Evolutionary conservation across 2,888 invertebrate species (phyloP).

Genomic region (Cataglyphis albicans): DNA sequence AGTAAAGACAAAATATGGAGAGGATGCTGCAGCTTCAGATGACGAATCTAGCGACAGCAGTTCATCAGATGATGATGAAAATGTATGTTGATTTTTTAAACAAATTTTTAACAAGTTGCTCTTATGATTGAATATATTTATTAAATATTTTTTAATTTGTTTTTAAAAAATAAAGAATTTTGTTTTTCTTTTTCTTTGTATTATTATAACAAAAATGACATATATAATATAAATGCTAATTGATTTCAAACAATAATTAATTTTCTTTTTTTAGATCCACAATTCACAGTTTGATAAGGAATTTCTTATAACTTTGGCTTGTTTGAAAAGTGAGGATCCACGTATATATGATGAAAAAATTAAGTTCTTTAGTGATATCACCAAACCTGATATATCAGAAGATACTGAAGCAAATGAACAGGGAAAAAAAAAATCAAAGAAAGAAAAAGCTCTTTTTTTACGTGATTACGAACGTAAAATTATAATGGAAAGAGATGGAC

Average conservation of each 20-base stretch:
- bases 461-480: conserved; percentile 93
- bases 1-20: conserved; percentile 93
- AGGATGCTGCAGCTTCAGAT: conserved; percentile 86
- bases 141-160: not conserved
- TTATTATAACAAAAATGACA: conserved; percentile 9
- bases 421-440: conserved; percentile 82
- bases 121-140: not conserved
- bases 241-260: conserved; percentile 23
- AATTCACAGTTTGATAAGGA: conserved; percentile 91
- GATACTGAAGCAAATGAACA: not conserved
- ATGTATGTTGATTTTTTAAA: conserved; percentile 76
- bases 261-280: conserved; percentile 77
- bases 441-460: conserved; percentile 89
- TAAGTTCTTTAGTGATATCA: conserved; percentile 89
- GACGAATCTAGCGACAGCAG: conserved; percentile 85
- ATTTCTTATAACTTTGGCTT: conserved; percentile 94
- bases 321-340: conserved; percentile 95
- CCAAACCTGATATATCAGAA: conserved; percentile 48
- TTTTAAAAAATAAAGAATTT: not conserved
- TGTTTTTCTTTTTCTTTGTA: conserved; percentile 2
- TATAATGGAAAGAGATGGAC: conserved; percentile 90
- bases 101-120: not conserved
- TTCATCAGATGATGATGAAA: conserved; percentile 89
- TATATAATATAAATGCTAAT: conserved; percentile 7
- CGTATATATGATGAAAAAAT: conserved; percentile 93